Evolutionary conservation across 2,888 invertebrate genomes (phyloP).

Genomic region (Thalpophila matura): DNA sequence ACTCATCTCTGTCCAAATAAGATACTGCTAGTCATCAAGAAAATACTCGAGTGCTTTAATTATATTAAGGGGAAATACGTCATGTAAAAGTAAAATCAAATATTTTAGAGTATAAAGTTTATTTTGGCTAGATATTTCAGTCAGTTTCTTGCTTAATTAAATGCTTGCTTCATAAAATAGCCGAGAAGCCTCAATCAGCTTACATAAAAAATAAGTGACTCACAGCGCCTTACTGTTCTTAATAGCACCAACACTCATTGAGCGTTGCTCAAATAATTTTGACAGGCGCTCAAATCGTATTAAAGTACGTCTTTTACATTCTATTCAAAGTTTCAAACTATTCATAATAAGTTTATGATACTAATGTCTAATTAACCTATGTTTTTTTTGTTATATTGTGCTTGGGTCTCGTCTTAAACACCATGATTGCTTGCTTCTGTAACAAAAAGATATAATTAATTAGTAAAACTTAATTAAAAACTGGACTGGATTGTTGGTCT

Average conservation of each 20-base stretch:
- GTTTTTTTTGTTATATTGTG: not conserved
- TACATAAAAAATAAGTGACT: not conserved
- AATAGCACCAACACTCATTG: not conserved
- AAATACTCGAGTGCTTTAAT: no score
- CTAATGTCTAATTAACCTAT: not conserved
- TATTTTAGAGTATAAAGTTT: conserved; percentile 10
- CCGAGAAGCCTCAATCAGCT: not conserved
- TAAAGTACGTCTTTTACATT: not conserved
- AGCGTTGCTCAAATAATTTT: conserved; percentile 14
- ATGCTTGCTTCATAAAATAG: not conserved
- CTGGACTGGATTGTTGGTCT: no score
- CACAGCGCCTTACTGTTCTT: conserved; percentile 18
- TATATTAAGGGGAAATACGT: not conserved
- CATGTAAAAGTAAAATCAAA: not conserved
- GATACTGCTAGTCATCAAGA: no score
- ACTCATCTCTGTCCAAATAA: no score
- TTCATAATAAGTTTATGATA: not conserved
- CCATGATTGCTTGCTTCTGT: conserved; percentile 67
- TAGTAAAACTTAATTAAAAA: no score
- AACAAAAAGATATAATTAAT: conserved; percentile 59
- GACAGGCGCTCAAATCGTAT: conserved; percentile 23
- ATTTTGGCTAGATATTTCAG: conserved; percentile 20
- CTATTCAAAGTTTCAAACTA: no score
- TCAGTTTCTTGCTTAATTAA: conserved; percentile 5
- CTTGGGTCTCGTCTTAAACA: conserved; percentile 42